Evolutionary conservation across 2,888 invertebrate genomes (phyloP), one percentile per base, ranked within the genome.

Genomic region (Microctonus aethiopoides): DNA sequence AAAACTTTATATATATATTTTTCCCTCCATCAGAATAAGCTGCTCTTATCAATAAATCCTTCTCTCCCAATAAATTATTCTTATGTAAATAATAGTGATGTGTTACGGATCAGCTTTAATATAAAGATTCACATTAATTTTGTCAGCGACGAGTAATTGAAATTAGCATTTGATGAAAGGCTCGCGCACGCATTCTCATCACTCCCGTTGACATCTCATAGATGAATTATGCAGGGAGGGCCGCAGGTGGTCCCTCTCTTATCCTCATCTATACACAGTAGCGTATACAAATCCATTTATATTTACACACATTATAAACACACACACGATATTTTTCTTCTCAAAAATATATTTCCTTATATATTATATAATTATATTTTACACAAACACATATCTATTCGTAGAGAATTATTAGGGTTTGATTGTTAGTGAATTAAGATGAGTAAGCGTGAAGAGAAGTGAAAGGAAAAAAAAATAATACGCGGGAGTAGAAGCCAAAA

Each of bases 131-230:
- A n/a, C n/a, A n/a, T n/a, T n/a, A n/a, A n/a, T n/a, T n/a, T n/a
- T n/a, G n/a, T n/a, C n/a, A n/a, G n/a, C 76, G 72, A 68, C 60
- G 72, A 63, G 73, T 78, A 76, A 76, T 76, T 77, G 76, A 74
- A 74, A 78, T 78, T 78, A 78, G 77, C 76, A 77, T 78, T 78
- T 78, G 77, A 78, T 78, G 78, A 78, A 77, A 77, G 74, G 67
- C 75, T 70, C 71, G 63, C 73, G 71, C 76, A 73, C 74, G 72
- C n/a, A n/a, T 71, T 63, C 73, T 70, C 74, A 73, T 77, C 76
- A 72, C 75, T 72, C 72, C 5, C 52, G 10, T 16, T 63, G 56
- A 70, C 75, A 74, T 76, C 75, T 77, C 72, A 73, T 73, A 74
- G 74, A 78, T 78, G 78, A 78, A 78, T 78, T 75, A 78, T 76